phyloP scores from a whole-genome alignment of 2,888 invertebrate species.

The Drosophila meridionalis region DNA sequence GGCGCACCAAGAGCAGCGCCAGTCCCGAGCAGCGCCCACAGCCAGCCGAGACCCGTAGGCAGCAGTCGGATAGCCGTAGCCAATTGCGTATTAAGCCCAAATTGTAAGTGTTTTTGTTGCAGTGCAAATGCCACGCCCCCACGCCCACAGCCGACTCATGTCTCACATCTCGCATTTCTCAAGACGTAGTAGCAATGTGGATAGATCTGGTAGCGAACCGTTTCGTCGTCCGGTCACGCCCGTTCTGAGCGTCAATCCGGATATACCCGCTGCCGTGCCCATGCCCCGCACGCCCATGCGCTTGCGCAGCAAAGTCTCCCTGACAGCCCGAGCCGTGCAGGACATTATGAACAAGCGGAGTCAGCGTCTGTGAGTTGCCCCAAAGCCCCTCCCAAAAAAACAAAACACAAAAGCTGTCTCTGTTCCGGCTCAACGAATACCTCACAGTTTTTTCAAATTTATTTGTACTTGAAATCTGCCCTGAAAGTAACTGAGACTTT shows the following conservation, averaged over 20 bases:
- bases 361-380: constrained; percentile 74
- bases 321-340: constrained; percentile 79
- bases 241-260: constrained; percentile 69
- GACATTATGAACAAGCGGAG: constrained; percentile 75
- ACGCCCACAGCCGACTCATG: constrained; percentile 11
- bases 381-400: not conserved
- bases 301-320: constrained; percentile 75
- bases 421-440: not conserved
- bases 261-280: constrained; percentile 77
- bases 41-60: constrained; percentile 41
- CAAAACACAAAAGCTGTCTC: not conserved
- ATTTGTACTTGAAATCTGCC: not conserved
- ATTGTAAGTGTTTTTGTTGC: constrained; percentile 64
- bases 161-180: constrained; percentile 35
- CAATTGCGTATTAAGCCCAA: constrained; percentile 67
- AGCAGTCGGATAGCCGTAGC: constrained; percentile 43
- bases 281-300: constrained; percentile 81
- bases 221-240: constrained; percentile 78
- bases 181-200: constrained; percentile 62
- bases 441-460: not conserved
- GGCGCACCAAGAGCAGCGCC: constrained; percentile 60
- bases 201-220: constrained; percentile 70
- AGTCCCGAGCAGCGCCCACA: constrained; percentile 58
- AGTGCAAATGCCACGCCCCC: constrained; percentile 3
- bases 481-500: no score